Evolutionary conservation across 2,797 vertebrate genomes (phyloP), one percentile per base, ranked within the genome.

Genomic region (Chelidonichthys spinosus): DNA sequence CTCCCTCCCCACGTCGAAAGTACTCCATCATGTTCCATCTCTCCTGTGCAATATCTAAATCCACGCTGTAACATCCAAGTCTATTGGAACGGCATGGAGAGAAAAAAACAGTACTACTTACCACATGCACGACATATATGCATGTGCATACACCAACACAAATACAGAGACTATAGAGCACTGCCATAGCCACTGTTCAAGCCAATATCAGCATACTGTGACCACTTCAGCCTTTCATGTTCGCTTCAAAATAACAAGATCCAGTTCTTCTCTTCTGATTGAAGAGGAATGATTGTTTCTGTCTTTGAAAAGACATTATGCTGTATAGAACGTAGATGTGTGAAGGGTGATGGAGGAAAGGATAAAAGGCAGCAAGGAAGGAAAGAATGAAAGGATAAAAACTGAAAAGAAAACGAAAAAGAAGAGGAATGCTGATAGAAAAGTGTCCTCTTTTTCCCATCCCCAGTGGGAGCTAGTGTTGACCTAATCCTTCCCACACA

Each of bases 151-250:
- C 68, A 78, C 55, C 35, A 55, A 74, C 74, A 85, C 67, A 85
- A 89, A 82, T 40, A 63, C 65, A 78, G 43, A 80, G 50, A 87
- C 69, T 61, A 61, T 83, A 89, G 82, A 91, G 73, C 79, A 53
- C 70, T 67, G 73, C 65, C 69, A 62, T 79, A 78, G 77, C 69
- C 83, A 86, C 79, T 80, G 82, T 80, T 93, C 76, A 82, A 86
- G 91, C 77, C 82, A 88, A 79, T 89, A 92, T 90, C 82, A 90
- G 85, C 83, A 86, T 84, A 90, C 85, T 86, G 87, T 86, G 88
- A 86, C 90, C 90, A 92, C 89, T 91, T 87, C 74, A 87, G 81
- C 66, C 90, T 93, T 94, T 94, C 87, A 93, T 93, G 92, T 92
- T 92, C 77, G 83, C 86, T 92, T 90, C 83, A 89, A 87, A 87